Percentiles rank a stretch among this genome's conserved stretches.
These are phyloP conservation scores for Rynchops niger DNA, from an alignment of 2,113 vertebrate genomes.

Conservation along the genomic window DNA sequence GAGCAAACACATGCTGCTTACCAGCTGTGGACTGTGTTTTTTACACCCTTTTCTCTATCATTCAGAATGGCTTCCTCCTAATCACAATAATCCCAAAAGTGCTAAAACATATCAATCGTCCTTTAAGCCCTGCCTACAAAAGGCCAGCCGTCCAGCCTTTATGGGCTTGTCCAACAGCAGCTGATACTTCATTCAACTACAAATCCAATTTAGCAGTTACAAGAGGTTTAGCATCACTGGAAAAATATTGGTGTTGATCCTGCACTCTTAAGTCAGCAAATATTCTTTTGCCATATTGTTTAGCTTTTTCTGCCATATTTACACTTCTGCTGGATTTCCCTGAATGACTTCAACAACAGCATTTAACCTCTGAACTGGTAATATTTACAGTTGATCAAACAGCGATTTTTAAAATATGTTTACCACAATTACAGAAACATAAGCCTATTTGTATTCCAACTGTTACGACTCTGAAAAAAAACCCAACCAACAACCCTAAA, in stretches of 20 bases:
- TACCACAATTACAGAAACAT: constrained; percentile 33
- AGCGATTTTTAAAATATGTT: constrained; percentile 28
- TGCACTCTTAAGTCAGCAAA: constrained; percentile 75
- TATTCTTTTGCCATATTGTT: constrained; percentile 68
- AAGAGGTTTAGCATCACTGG: constrained; percentile 82
- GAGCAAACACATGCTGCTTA: constrained; percentile 82
- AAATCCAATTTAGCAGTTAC: constrained; percentile 91
- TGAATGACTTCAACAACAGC: constrained; percentile 29
- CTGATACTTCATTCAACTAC: constrained; percentile 88
- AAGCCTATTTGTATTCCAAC: constrained; percentile 27
- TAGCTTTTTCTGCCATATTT: constrained; percentile 66
- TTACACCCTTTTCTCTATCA: constrained; percentile 77
- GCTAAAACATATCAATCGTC: constrained; percentile 87
- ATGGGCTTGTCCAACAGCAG: constrained; percentile 83
- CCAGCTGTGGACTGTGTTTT: constrained; percentile 82
- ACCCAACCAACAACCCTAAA: neutral
- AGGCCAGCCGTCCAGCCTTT: constrained; percentile 81
- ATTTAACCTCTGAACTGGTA: constrained; percentile 61
- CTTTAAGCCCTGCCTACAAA: constrained; percentile 86
- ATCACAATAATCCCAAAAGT: constrained; percentile 90
- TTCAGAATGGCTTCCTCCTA: constrained; percentile 83
- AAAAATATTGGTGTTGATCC: constrained; percentile 81
- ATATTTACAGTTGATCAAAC: constrained; percentile 46
- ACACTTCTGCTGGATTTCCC: constrained; percentile 55
- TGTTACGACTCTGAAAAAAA: neutral